These are phyloP conservation scores for Actinostola sp. DNA, from an alignment of 92 coral and sea anemone genomes.

Conservation along the genomic window DNA sequence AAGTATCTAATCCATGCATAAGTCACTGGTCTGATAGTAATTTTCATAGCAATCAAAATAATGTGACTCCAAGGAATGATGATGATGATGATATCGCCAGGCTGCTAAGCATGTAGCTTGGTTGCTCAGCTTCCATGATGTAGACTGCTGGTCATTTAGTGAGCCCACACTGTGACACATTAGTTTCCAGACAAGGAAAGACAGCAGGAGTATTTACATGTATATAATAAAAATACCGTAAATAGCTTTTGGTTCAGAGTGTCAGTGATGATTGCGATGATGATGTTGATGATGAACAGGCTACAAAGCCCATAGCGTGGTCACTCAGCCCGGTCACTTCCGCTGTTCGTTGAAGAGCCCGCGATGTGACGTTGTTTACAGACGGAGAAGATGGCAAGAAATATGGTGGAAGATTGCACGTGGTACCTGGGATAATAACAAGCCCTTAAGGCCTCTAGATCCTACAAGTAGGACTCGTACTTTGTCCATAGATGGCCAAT, in stretches of 20 bases:
- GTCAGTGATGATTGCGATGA: no score
- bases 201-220: no score
- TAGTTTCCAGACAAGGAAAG: no score
- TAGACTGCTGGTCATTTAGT: no score
- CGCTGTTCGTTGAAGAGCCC: constrained; percentile 32
- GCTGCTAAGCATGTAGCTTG: no score
- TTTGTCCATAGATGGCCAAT: constrained; percentile 69
- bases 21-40: not conserved
- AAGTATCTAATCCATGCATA: constrained; percentile 5
- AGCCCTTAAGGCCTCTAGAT: constrained; percentile 36
- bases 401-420: constrained; percentile 67
- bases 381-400: constrained; percentile 37
- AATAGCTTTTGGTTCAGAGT: no score
- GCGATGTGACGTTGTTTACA: constrained; percentile 68
- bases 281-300: not conserved
- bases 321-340: not conserved
- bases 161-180: no score
- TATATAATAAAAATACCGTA: no score
- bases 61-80: no score
- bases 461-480: constrained; percentile 36
- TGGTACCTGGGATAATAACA: constrained; percentile 52
- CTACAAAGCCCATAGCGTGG: not conserved
- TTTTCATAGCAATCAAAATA: not conserved
- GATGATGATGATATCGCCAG: not conserved
- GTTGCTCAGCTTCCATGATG: no score